A percentile compares a stretch with the other conserved stretches of the same genome.
Conservation (phyloP, 2,888 invertebrate genomes). For the Andrena chrysosceles region DNA sequence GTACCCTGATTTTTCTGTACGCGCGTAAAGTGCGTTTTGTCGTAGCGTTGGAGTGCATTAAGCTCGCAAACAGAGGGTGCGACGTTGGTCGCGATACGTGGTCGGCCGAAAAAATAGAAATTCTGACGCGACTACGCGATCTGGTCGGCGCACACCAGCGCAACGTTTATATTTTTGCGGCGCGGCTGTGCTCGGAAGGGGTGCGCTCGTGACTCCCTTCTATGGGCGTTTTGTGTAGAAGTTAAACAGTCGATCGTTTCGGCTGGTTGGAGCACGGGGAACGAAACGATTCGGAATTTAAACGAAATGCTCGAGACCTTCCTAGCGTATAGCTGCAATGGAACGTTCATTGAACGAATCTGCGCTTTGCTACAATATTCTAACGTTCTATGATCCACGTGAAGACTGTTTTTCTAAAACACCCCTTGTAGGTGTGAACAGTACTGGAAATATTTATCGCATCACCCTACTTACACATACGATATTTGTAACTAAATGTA, state of each 20-base stretch:
- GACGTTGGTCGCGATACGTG: neutral
- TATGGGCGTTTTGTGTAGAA: conserved; percentile 9
- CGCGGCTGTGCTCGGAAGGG: neutral
- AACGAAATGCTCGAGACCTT: too few species aligned
- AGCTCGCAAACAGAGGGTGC: conserved; percentile 8
- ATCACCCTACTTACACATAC: too few species aligned
- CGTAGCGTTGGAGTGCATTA: conserved; percentile 55
- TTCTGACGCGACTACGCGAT: conserved; percentile 19
- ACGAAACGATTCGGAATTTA: neutral
- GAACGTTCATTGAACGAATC: too few species aligned
- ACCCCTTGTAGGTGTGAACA: too few species aligned
- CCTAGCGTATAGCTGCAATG: too few species aligned
- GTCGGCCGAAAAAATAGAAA: conserved; percentile 26
- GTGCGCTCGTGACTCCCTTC: neutral
- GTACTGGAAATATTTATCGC: too few species aligned
- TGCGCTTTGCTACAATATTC: too few species aligned
- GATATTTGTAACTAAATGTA: too few species aligned
- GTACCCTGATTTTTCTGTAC: conserved; percentile 44
- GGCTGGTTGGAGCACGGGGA: neutral
- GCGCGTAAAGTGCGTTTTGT: conserved; percentile 64
- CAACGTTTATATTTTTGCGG: conserved; percentile 41
- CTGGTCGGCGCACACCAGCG: neutral
- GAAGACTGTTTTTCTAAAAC: too few species aligned
- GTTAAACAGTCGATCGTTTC: conserved; percentile 3
- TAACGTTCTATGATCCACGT: too few species aligned